Evolutionary conservation across 2,113 vertebrate genomes (phyloP).

Genomic region (Probosciger aterrimus): DNA sequence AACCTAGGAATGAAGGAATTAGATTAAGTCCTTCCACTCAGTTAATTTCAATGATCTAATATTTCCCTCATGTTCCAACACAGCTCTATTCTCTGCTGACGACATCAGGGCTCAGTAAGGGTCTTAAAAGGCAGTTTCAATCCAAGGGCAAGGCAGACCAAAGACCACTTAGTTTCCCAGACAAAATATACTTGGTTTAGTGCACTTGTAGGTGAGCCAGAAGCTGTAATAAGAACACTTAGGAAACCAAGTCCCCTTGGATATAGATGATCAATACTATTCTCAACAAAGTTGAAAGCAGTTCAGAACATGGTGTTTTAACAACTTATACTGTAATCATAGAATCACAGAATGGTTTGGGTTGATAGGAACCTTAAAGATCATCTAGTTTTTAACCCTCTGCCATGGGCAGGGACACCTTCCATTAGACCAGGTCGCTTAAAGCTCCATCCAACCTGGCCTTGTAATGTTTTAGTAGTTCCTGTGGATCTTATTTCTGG

Average conservation of each 20-base stretch:
- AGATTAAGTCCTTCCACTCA: not conserved
- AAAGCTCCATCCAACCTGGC: not conserved
- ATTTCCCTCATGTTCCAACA: conserved; percentile 26
- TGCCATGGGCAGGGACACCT: not conserved
- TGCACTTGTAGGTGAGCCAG: conserved; percentile 1
- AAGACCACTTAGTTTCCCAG: not conserved
- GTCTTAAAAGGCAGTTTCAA: not conserved
- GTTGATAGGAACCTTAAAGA: not conserved
- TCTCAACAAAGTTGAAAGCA: not conserved
- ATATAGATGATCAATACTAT: conserved; percentile 17
- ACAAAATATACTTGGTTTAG: not conserved
- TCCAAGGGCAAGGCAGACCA: not conserved
- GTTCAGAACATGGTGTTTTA: not conserved
- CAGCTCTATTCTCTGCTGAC: not conserved
- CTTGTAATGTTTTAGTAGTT: not conserved
- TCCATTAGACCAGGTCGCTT: not conserved
- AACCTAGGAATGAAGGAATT: not conserved
- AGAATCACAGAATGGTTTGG: not conserved
- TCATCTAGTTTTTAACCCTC: not conserved
- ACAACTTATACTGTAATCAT: not conserved
- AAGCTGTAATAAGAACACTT: not conserved
- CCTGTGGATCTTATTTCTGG: not conserved
- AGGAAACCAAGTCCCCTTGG: conserved; percentile 8
- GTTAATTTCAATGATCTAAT: conserved; percentile 47
- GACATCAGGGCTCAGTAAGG: not conserved